Evolutionary conservation across 2,888 invertebrate species (phyloP).

Genomic region (Crossocerus cetratus): DNA sequence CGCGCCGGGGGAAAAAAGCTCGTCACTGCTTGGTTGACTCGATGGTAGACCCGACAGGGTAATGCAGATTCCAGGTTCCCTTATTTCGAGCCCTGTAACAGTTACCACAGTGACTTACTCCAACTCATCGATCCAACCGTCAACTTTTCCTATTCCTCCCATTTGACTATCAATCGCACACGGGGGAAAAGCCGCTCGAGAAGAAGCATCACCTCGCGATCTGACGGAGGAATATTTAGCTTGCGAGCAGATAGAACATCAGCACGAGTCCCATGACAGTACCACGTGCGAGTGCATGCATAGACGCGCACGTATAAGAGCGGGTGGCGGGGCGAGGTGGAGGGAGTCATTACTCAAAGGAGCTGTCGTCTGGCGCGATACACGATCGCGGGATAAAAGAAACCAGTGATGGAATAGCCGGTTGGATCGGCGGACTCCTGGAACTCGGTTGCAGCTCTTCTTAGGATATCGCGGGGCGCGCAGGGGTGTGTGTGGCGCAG

Average conservation of each 20-base stretch:
- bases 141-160: not conserved
- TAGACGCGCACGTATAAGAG: too few species aligned
- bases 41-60: too few species aligned
- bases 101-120: too few species aligned
- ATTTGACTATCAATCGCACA: not conserved
- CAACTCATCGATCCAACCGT: too few species aligned
- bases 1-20: constrained; percentile 13
- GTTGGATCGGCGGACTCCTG: constrained; percentile 27
- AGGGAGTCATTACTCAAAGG: constrained; percentile 44
- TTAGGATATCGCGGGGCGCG: constrained; percentile 9
- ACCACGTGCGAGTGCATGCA: too few species aligned
- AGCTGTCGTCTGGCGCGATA: constrained; percentile 37
- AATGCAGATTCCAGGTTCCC: too few species aligned
- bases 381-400: constrained; percentile 35
- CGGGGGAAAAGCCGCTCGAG: not conserved
- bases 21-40: too few species aligned
- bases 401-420: constrained; percentile 41
- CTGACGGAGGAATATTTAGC: not conserved
- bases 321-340: not conserved
- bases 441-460: constrained; percentile 34
- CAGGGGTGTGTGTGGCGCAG: constrained; percentile 21
- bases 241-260: not conserved
- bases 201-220: not conserved
- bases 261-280: too few species aligned
- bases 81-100: too few species aligned